Base-by-base conservation (phyloP, 1,140 invertebrate genomes). In the Diuraphis noxia region DNA sequence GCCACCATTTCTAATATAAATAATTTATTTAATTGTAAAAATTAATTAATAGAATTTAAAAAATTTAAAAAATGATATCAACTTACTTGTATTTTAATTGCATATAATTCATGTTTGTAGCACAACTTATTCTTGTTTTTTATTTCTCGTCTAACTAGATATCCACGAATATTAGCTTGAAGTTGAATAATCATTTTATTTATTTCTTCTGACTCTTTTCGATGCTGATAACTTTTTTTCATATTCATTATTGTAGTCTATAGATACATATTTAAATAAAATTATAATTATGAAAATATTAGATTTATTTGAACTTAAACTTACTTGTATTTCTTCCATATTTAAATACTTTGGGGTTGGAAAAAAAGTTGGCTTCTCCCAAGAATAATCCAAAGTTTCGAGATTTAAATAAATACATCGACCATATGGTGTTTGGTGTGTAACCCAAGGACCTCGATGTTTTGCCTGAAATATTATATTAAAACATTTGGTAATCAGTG, bases 1-100 rank as follows among this genome's bases (percentile, higher is more conserved):
- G 94, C 96, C 96, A 97, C 95, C 96, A 96, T 3, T 95, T 94
- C 95, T 97, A 95, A 93, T 97, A 96, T 92, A 96, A 94, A 93
- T 94, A 94, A 25, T 94, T 92, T 92, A 93, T 96, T 95, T 49
- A 94, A 93, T 88, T 94, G 93, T 92, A 95, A n/a, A 72, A n/a
- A 72, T 95, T 92, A 94, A 94, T 86, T 94, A 34, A 49, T 92
- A 38, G 94, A 93, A 93, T 94, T 34, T 5, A 17, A 25, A 77
- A 79, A n/a, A n/a, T n/a, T n/a, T n/a, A n/a, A n/a, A 90, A 13
- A 79, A 41, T 21, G n/a, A 87, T 36, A 87, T 7, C 21, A 72
- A 43, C 36, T 52, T 8, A 91, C 89, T 82, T 91, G 89, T 52
- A 91, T 91, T 91, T 91, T 91, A 17, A 91, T 81, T 52, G 43